Evolutionary conservation across 1,140 invertebrate genomes (phyloP).

Genomic region (Steinernema feltiae): DNA sequence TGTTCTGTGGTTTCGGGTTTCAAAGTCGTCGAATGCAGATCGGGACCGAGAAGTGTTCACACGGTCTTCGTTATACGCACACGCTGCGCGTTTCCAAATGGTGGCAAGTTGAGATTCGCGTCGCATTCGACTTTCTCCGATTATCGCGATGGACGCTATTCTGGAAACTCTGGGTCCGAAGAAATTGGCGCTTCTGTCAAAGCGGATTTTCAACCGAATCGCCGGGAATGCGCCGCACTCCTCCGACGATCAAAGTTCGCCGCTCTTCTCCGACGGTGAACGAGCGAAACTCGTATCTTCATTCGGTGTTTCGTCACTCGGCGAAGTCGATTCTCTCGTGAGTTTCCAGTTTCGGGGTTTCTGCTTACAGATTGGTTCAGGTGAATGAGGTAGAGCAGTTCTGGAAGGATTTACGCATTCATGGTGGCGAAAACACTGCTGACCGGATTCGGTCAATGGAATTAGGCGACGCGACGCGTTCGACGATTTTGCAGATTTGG

Average conservation of each 20-base stretch:
- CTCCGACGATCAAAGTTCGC: background rate
- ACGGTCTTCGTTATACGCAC: no score
- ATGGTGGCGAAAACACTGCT: background rate
- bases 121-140: no score
- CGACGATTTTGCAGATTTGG: background rate
- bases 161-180: background rate
- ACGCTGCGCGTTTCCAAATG: no score
- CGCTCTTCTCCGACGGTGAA: background rate
- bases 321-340: background rate
- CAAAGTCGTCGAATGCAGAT: no score
- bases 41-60: no score
- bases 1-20: no score
- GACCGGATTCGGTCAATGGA: background rate
- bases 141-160: no score
- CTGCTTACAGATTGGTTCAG: background rate
- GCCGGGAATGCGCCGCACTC: background rate
- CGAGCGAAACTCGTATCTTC: background rate
- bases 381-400: background rate
- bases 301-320: background rate
- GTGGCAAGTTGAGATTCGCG: slow-evolving; percentile 1
- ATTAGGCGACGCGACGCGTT: background rate
- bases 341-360: background rate
- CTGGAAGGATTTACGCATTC: background rate
- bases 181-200: background rate
- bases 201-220: background rate